Conservation (phyloP, 2,888 invertebrate genomes). For the Eupithecia abbreviata region DNA sequence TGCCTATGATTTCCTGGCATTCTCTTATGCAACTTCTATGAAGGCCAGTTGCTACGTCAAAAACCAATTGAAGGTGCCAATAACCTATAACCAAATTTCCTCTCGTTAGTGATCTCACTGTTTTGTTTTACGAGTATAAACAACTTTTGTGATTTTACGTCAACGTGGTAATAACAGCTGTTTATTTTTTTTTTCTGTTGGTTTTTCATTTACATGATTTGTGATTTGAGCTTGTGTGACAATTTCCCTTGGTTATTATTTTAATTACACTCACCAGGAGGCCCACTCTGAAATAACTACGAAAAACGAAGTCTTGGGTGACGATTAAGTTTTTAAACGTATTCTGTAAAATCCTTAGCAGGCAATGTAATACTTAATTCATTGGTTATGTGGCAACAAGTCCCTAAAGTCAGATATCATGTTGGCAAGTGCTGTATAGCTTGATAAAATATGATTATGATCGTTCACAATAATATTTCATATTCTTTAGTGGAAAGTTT, state of each 20-base stretch:
- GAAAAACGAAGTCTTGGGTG: not conserved
- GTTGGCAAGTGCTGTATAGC: not conserved
- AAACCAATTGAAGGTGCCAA: slow-evolving; percentile 42
- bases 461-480: not conserved
- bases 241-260: not conserved
- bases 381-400: not conserved
- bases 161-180: slow-evolving; percentile 30
- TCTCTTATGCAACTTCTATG: not conserved
- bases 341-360: too few relatives aligned
- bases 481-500: slow-evolving; percentile 5
- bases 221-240: slow-evolving; percentile 13
- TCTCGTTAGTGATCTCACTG: slow-evolving; percentile 37
- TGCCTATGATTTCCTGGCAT: not conserved
- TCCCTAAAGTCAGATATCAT: not conserved
- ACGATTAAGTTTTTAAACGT: not conserved
- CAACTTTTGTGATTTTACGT: slow-evolving; percentile 35
- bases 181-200: too few relatives aligned
- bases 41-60: not conserved
- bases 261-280: not conserved
- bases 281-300: not conserved
- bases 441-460: not conserved
- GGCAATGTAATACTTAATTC: not conserved
- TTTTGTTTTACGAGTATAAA: slow-evolving; percentile 44
- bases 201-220: not conserved
- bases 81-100: slow-evolving; percentile 46